Percentiles rank a stretch among this genome's conserved stretches.
These are phyloP conservation scores for Tetranychus truncatus DNA, from an alignment of 2,888 invertebrate genomes.

Conservation along the genomic window DNA sequence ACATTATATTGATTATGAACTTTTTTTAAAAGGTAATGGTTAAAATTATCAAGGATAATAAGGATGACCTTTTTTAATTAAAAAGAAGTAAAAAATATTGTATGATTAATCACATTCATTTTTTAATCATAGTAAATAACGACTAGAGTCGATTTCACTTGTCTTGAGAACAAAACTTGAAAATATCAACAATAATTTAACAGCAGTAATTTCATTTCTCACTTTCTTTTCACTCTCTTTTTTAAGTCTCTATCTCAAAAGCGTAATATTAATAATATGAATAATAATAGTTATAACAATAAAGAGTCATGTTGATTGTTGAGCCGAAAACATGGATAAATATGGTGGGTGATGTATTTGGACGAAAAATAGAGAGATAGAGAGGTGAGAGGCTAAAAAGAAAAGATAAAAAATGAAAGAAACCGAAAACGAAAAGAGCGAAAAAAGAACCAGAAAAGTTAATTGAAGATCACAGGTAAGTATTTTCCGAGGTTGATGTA, in stretches of 20 bases:
- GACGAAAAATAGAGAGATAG: too few relatives aligned
- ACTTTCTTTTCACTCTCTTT: neutral
- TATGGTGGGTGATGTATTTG: neutral
- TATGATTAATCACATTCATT: constrained; percentile 1
- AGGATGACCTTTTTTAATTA: neutral
- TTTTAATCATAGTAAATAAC: neutral
- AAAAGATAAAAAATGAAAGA: too few relatives aligned
- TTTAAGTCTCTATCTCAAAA: neutral
- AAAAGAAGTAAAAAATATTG: neutral
- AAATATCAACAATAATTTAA: neutral
- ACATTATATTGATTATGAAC: too few relatives aligned
- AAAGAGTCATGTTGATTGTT: neutral
- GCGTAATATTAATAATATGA: too few relatives aligned
- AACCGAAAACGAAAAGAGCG: neutral
- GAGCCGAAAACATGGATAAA: neutral
- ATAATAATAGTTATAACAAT: too few relatives aligned
- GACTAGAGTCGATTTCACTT: neutral
- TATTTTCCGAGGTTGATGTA: neutral
- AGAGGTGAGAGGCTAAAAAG: too few relatives aligned
- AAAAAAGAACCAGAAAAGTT: neutral
- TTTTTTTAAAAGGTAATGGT: too few relatives aligned
- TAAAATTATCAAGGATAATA: too few relatives aligned
- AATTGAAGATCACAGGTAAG: neutral
- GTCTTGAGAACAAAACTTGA: neutral
- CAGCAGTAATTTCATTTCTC: neutral